Evolutionary conservation across 2,888 invertebrate genomes (phyloP).

Genomic region (Carabus problematicus): DNA sequence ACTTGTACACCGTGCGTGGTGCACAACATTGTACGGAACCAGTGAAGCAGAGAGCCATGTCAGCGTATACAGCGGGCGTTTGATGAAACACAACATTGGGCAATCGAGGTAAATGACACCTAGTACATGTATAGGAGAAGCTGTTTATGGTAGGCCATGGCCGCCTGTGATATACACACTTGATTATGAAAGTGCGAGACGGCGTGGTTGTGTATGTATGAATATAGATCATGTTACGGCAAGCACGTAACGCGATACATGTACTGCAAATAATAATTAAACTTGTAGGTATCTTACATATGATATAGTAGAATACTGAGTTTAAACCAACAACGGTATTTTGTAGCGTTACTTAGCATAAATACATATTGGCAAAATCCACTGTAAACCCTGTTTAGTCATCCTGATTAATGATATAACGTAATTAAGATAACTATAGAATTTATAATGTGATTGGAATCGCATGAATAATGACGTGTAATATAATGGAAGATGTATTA

Average conservation of each 20-base stretch:
- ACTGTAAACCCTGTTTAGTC: too few relatives aligned
- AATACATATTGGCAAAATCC: too few relatives aligned
- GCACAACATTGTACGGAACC: constrained; percentile 1
- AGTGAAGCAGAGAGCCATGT: not conserved
- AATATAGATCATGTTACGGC: not conserved
- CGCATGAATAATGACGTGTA: too few relatives aligned
- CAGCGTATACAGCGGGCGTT: not conserved
- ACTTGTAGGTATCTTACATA: too few relatives aligned
- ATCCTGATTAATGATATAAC: too few relatives aligned
- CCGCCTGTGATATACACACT: constrained; percentile 1
- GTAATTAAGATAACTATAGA: too few relatives aligned
- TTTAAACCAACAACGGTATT: too few relatives aligned
- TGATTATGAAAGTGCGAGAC: constrained; percentile 6
- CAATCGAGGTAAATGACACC: constrained; percentile 17
- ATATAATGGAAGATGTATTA: too few relatives aligned
- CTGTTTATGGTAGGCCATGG: constrained; percentile 9
- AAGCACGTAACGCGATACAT: not conserved
- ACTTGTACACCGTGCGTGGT: not conserved
- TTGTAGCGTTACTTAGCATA: too few relatives aligned
- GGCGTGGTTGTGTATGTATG: not conserved
- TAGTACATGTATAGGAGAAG: not conserved
- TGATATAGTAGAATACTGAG: too few relatives aligned
- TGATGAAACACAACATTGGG: not conserved
- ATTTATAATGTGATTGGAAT: too few relatives aligned
- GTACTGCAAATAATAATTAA: too few relatives aligned